phyloP scores from a whole-genome alignment of 37 sponge, comb jelly and placozoan genomes.

The Chondrosia reniformis region DNA sequence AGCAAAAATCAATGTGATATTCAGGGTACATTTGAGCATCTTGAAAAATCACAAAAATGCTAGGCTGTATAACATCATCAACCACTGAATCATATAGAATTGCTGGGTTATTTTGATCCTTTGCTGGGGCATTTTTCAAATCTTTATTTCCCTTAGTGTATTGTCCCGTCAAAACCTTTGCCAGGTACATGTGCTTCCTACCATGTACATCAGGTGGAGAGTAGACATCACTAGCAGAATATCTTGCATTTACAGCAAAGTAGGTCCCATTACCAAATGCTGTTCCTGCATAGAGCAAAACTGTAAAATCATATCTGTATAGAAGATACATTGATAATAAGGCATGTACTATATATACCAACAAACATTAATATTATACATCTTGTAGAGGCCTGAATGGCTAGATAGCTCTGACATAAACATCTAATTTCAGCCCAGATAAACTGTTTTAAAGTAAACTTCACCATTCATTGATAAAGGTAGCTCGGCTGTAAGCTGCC shows the following conservation, averaged over 20 bases:
- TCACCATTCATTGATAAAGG: too few relatives aligned
- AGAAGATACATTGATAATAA: too few relatives aligned
- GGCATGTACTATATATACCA: too few relatives aligned
- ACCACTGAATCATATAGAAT: constrained; percentile 61
- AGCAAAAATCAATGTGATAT: constrained; percentile 53
- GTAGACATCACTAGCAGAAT: constrained; percentile 24
- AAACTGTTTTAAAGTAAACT: too few relatives aligned
- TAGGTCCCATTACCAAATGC: constrained; percentile 40
- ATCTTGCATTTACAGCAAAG: constrained; percentile 32
- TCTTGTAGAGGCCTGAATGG: too few relatives aligned
- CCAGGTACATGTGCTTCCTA: constrained; percentile 29
- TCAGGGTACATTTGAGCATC: constrained; percentile 74
- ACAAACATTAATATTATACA: too few relatives aligned
- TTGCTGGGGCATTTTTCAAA: constrained; percentile 31
- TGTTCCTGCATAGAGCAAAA: too few relatives aligned
- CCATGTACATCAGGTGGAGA: constrained; percentile 35
- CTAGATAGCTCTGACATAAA: too few relatives aligned
- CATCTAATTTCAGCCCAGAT: too few relatives aligned
- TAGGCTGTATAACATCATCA: constrained; percentile 36
- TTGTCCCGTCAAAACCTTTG: constrained; percentile 35
- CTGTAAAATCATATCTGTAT: too few relatives aligned
- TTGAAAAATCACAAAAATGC: constrained; percentile 65
- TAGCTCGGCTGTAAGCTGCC: too few relatives aligned
- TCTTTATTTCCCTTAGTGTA: neutral
- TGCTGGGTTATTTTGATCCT: constrained; percentile 26